Evolutionary conservation across 92 coral and sea anemone genomes (phyloP).

Genomic region (Zoanthus sociatus): DNA sequence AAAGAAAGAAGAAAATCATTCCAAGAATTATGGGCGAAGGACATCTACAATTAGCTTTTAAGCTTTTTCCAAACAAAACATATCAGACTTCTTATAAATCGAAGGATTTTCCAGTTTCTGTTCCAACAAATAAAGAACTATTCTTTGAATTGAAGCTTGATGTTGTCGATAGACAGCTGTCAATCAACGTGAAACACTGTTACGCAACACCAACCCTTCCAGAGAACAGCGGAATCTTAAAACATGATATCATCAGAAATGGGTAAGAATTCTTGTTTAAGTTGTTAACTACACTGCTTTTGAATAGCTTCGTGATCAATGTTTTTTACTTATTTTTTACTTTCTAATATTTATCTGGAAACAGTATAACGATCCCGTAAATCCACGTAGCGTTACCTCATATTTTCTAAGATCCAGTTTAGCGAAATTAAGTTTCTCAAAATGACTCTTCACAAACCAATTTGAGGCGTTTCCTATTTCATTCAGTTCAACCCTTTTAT

Average conservation of each 20-base stretch:
- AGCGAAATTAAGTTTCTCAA: no score
- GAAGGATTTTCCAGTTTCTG: constrained; percentile 68
- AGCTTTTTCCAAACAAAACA: constrained; percentile 12
- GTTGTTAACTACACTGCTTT: neutral
- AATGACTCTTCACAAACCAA: no score
- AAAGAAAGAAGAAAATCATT: constrained; percentile 24
- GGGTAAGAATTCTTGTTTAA: constrained; percentile 4
- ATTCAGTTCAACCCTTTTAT: no score
- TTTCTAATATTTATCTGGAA: no score
- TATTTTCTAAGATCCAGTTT: no score
- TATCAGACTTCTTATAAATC: constrained; percentile 6
- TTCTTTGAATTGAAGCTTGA: constrained; percentile 68
- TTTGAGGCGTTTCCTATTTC: no score
- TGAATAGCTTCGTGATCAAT: no score
- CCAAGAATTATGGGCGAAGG: constrained; percentile 34
- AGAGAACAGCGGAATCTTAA: neutral
- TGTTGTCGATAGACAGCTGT: constrained; percentile 59
- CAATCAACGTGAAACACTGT: constrained; percentile 74
- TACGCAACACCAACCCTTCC: constrained; percentile 75
- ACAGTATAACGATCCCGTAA: no score
- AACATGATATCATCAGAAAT: constrained; percentile 21
- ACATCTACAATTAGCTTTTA: neutral
- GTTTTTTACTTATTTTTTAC: no score
- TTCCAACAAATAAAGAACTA: constrained; percentile 63
- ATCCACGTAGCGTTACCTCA: no score